Percentiles rank a stretch among this genome's conserved stretches.
Conservation (phyloP, 2,888 invertebrate species). For the Cancer borealis region DNA sequence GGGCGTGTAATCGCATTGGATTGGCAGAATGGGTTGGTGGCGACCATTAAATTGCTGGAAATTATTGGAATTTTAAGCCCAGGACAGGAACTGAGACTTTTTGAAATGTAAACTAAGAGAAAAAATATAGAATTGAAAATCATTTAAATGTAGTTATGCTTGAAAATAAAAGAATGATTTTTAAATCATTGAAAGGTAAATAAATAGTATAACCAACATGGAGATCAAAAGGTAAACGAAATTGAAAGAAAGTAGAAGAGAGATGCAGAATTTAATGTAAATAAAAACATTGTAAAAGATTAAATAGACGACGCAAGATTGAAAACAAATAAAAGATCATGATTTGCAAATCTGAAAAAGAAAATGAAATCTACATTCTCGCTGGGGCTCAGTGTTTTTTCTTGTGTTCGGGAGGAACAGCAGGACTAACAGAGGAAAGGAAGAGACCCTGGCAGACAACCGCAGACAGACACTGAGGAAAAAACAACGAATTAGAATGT, state of each 20-base stretch:
- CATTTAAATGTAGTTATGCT: background rate
- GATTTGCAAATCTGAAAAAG: no score
- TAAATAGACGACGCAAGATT: background rate
- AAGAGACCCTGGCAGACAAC: background rate
- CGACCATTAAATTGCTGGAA: background rate
- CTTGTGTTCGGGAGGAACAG: background rate
- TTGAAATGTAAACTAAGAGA: no score
- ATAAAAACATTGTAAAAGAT: background rate
- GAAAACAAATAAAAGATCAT: background rate
- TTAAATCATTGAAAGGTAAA: no score
- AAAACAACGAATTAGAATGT: background rate
- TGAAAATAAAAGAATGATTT: background rate
- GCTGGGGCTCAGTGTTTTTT: no score
- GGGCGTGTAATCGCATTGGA: background rate
- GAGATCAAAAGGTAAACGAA: no score
- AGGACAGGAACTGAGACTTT: no score
- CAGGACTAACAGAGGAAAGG: background rate
- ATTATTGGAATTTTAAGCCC: no score
- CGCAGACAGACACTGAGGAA: background rate
- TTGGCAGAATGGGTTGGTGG: background rate
- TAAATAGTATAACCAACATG: no score
- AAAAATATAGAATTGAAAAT: no score
- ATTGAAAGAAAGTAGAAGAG: no score
- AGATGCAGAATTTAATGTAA: no score
- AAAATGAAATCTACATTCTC: no score